Conservation (phyloP, 2,797 vertebrate genomes). For the Gadopsis marmoratus region DNA sequence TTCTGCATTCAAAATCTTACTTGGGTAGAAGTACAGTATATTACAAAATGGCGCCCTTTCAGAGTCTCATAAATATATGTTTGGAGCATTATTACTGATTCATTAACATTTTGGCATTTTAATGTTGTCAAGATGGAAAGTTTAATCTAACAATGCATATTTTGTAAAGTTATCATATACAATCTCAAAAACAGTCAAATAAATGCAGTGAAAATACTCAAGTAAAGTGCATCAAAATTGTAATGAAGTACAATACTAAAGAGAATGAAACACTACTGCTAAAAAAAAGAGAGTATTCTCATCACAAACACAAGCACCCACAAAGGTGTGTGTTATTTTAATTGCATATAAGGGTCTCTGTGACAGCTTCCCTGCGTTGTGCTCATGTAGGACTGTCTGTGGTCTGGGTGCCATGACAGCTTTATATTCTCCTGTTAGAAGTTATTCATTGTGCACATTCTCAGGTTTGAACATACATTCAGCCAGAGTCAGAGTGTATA, state of each 20-base stretch:
- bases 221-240: neutral
- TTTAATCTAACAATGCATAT: neutral
- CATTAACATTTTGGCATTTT: neutral
- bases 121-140: neutral
- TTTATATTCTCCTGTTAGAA: neutral
- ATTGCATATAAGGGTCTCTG: neutral
- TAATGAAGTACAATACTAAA: neutral
- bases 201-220: neutral
- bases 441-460: neutral
- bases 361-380: neutral
- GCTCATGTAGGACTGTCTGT: neutral
- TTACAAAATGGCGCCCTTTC: neutral
- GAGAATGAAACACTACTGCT: no score
- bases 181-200: constrained; percentile 3
- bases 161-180: neutral
- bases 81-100: neutral
- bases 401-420: neutral
- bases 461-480: constrained; percentile 5
- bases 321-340: neutral
- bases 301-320: no score
- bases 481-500: neutral
- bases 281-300: no score
- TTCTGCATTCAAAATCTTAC: neutral
- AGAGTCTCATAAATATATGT: neutral
- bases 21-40: neutral